A percentile compares a stretch with the other conserved stretches of the same genome.
Evolutionary conservation across 2,888 invertebrate species (phyloP).

Genomic region (Athalia circularis): DNA sequence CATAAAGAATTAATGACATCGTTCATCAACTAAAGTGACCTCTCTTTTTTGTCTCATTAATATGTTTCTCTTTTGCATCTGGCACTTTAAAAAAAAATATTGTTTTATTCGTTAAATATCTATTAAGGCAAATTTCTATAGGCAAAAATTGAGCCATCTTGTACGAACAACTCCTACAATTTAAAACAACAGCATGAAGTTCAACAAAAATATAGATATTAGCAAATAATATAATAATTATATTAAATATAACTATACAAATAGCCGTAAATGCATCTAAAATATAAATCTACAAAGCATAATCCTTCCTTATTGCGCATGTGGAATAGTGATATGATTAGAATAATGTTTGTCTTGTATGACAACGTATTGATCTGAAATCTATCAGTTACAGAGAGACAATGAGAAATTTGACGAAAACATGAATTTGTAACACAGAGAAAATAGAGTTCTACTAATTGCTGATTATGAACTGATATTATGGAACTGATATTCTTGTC

Average conservation of each 20-base stretch:
- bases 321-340: constrained; percentile 23
- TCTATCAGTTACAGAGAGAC: no score
- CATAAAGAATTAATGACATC: constrained; percentile 12
- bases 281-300: background rate
- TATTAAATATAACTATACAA: constrained; percentile 1
- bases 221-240: background rate
- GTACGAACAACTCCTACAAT: constrained; percentile 5
- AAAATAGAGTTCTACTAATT: background rate
- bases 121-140: constrained; percentile 42
- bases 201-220: constrained; percentile 27
- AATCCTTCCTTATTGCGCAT: background rate
- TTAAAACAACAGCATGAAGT: constrained; percentile 10
- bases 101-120: constrained; percentile 20
- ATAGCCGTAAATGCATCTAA: constrained; percentile 1
- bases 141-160: constrained; percentile 42
- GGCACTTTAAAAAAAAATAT: constrained; percentile 4
- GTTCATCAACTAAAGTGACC: constrained; percentile 7
- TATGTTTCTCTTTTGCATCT: background rate
- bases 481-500: constrained; percentile 16
- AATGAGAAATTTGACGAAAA: no score
- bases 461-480: constrained; percentile 1
- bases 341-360: background rate
- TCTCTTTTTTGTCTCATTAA: background rate
- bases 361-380: no score
- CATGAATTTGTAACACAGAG: no score